Conservation (phyloP, 2,113 vertebrate species). For the Prunella fulvescens region DNA sequence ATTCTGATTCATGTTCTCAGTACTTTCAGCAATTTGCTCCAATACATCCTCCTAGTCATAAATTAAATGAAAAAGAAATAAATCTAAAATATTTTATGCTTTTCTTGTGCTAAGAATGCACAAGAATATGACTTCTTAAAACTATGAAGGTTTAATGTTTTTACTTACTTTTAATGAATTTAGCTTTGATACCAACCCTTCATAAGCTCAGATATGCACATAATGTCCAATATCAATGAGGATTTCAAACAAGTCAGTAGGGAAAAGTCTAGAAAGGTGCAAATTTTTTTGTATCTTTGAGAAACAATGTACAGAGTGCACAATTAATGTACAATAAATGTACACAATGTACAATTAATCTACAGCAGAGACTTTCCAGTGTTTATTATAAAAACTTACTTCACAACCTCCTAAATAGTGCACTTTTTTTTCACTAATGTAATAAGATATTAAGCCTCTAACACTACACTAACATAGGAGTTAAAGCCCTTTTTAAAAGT, state of each 20-base stretch:
- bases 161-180: constrained; percentile 78
- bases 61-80: not conserved
- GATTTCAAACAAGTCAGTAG: constrained; percentile 85
- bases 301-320: not conserved
- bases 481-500: not conserved
- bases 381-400: not conserved
- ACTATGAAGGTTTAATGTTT: not conserved
- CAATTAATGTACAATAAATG: too few relatives aligned
- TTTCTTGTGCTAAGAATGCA: not conserved
- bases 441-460: not conserved
- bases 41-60: constrained; percentile 78
- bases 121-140: not conserved
- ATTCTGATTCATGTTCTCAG: constrained; percentile 84
- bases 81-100: not conserved
- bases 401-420: not conserved
- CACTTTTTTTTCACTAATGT: not conserved
- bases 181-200: constrained; percentile 79
- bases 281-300: not conserved
- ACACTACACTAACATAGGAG: not conserved
- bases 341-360: not conserved
- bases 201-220: constrained; percentile 81
- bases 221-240: constrained; percentile 93
- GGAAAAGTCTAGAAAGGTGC: constrained; percentile 77
- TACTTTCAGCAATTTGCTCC: constrained; percentile 79
- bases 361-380: not conserved